Conservation (phyloP, 2,113 vertebrate genomes). For the Callipepla californica region DNA sequence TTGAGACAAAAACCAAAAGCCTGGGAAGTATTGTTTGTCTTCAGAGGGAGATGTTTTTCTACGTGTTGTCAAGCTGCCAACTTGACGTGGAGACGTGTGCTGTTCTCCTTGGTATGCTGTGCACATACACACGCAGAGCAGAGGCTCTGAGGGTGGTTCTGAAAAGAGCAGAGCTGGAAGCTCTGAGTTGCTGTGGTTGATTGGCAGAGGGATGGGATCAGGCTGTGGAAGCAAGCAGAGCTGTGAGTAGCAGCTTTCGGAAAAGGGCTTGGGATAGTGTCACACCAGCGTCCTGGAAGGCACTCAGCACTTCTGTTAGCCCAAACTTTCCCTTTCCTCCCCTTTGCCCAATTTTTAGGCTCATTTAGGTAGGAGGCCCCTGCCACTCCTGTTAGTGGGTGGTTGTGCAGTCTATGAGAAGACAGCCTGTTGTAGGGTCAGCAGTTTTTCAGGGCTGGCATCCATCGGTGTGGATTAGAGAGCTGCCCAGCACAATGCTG, state of each 20-base stretch:
- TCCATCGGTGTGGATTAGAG: not conserved
- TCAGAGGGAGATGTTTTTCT: constrained; percentile 74
- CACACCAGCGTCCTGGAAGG: not conserved
- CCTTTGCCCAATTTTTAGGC: not conserved
- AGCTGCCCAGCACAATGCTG: not conserved
- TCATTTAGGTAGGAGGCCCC: not conserved
- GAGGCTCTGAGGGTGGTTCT: not conserved
- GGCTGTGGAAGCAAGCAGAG: not conserved
- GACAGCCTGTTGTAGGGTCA: not conserved
- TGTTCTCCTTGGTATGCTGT: constrained; percentile 53
- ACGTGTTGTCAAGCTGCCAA: constrained; percentile 67
- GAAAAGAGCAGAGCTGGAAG: not conserved
- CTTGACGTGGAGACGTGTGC: constrained; percentile 43
- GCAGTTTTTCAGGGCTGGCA: constrained; percentile 2
- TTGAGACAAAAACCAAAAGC: constrained; percentile 36
- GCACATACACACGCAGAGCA: not conserved
- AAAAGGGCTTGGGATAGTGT: not conserved
- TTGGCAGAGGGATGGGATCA: not conserved
- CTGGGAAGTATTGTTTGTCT: constrained; percentile 82
- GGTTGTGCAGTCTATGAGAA: not conserved
- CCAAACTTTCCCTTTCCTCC: not conserved
- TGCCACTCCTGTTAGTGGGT: not conserved
- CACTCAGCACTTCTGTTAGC: not conserved
- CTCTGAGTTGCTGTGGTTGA: not conserved
- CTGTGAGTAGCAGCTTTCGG: not conserved